Evolutionary conservation across 2,888 invertebrate species (phyloP).

Genomic region (Hermaeophaga mercurialis): DNA sequence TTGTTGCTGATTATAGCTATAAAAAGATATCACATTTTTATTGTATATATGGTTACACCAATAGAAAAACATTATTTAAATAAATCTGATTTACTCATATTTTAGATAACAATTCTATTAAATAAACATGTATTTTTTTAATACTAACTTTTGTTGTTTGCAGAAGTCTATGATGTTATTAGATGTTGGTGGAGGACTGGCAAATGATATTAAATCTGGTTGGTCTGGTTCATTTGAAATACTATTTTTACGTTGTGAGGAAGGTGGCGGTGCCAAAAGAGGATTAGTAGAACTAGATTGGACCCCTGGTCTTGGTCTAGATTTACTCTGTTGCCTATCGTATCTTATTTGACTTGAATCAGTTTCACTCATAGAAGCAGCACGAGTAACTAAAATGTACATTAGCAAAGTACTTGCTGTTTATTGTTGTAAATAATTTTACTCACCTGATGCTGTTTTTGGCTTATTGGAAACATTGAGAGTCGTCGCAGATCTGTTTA

Average conservation of each 20-base stretch:
- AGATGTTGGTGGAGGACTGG: conserved; percentile 67
- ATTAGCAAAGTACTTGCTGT: background rate
- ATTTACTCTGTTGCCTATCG: conserved; percentile 58
- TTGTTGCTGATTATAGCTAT: conserved; percentile 28
- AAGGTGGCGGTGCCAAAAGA: conserved; percentile 59
- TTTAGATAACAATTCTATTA: too few relatives aligned
- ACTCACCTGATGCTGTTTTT: conserved; percentile 47
- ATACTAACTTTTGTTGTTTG: conserved; percentile 62
- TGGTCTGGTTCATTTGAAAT: conserved; percentile 56
- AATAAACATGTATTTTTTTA: background rate
- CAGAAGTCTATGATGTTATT: conserved; percentile 66
- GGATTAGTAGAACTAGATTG: conserved; percentile 57
- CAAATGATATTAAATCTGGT: conserved; percentile 74
- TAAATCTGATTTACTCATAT: too few relatives aligned
- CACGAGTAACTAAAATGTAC: conserved; percentile 49
- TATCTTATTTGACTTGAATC: conserved; percentile 48
- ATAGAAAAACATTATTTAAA: too few relatives aligned
- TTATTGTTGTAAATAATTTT: conserved; percentile 6
- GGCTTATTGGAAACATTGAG: conserved; percentile 29
- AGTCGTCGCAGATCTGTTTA: conserved; percentile 40
- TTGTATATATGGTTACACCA: too few relatives aligned
- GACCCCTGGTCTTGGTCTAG: conserved; percentile 65
- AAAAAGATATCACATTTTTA: conserved; percentile 2
- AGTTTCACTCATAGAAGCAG: conserved; percentile 54
- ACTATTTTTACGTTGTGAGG: conserved; percentile 54